Conservation (phyloP, 2,113 vertebrate species). For the Seriola quinqueradiata region DNA sequence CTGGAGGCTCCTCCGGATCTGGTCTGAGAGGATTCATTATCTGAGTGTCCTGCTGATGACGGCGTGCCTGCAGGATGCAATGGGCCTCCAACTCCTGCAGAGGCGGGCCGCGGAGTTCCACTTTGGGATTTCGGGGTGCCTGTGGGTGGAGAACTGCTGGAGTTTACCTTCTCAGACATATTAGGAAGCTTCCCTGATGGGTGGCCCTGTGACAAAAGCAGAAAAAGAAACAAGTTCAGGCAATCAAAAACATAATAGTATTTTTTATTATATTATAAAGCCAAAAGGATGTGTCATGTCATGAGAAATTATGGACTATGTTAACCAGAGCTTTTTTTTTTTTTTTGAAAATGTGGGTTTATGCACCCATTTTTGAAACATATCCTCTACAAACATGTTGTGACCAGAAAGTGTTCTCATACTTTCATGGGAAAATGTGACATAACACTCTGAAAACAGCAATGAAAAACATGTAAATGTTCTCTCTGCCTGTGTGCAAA, state of each 20-base stretch:
- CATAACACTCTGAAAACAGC: background rate
- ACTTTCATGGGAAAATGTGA: background rate
- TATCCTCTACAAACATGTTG: background rate
- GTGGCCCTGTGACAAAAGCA: slow-evolving; percentile 66
- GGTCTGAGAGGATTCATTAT: slow-evolving; percentile 79
- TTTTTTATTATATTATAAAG: background rate
- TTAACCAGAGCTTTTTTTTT: background rate
- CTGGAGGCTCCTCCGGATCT: slow-evolving; percentile 70
- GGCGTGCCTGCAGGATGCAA: slow-evolving; percentile 74
- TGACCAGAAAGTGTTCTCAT: background rate
- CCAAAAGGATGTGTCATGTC: background rate
- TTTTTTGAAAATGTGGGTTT: background rate
- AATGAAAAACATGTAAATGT: background rate
- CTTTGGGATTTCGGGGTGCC: slow-evolving; percentile 90
- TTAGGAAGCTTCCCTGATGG: slow-evolving; percentile 85
- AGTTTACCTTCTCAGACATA: slow-evolving; percentile 86
- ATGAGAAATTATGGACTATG: background rate
- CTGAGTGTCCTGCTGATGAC: slow-evolving; percentile 79
- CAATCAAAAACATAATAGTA: background rate
- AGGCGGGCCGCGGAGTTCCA: slow-evolving; percentile 79
- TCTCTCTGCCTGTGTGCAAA: background rate
- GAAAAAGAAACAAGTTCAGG: background rate
- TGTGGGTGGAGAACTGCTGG: slow-evolving; percentile 86
- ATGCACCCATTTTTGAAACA: background rate
- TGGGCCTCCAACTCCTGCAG: slow-evolving; percentile 78